Conservation (phyloP, 2,113 vertebrate species). For the Benthochromis sp. region DNA sequence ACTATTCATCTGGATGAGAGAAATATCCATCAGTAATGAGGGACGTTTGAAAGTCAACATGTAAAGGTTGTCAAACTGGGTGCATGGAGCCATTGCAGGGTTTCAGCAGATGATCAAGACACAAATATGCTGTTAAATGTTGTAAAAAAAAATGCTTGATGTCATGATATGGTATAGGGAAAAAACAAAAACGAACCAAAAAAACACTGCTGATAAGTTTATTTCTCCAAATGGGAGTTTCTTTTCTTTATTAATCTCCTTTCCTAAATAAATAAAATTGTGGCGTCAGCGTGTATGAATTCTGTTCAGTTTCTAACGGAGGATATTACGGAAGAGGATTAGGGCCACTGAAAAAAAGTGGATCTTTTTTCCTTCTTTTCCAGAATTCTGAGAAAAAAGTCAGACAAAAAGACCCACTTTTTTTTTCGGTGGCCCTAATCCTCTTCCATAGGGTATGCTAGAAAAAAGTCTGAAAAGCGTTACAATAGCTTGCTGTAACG, state of each 20-base stretch:
- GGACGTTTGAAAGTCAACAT: neutral
- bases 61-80: neutral
- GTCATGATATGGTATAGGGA: neutral
- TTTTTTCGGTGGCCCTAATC: neutral
- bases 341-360: neutral
- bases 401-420: neutral
- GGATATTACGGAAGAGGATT: fast-evolving
- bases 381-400: neutral
- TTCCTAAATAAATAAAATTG: neutral
- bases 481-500: neutral
- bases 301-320: neutral
- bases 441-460: fast-evolving
- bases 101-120: neutral
- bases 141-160: neutral
- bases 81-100: neutral
- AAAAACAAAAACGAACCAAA: neutral
- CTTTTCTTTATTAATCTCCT: neutral
- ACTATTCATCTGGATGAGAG: neutral
- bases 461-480: fast-evolving
- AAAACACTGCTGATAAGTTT: neutral
- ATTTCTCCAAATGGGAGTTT: neutral
- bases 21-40: neutral
- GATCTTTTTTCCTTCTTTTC: fast-evolving
- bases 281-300: neutral
- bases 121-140: neutral